Base-by-base conservation (phyloP, 2,797 vertebrate species). In the Channallabes apus region DNA sequence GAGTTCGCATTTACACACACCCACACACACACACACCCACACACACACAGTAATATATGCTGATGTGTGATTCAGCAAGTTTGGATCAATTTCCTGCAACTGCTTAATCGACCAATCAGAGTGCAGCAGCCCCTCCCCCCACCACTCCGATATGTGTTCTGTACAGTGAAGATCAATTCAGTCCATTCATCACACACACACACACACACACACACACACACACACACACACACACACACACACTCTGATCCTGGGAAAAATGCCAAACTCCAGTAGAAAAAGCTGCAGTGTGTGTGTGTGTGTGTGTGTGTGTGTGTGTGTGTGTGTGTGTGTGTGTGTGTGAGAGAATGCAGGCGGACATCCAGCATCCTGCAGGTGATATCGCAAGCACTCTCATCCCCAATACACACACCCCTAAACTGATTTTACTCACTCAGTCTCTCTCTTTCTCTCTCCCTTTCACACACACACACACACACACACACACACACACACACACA, bases 181-280 rank as follows among this genome's bases (percentile, higher is more conserved):
- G 41, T 22, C 38, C 85, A 86, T 86, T 86, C 85, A 82, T 86
- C 73, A 20, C 20, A 27, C 79, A 8, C 80, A 54, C 61, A 46
- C 68, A 76, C 56, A 38, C 27, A 1, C 32, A 24, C 80, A 67
- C n/a, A n/a, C n/a, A n/a, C n/a, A n/a, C n/a, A n/a, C n/a, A n/a
- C n/a, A n/a, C 38, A 65, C 83, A 80, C 64, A 46, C 80, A 68
- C 77, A 54, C 67, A 78, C 83, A 56, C 61, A 67, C 69, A 59
- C 73, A 85, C 32, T 2, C 35, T 35, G 35, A 2, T 35, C 35
- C 35, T 35, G 35, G 35, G 35, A 35, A 35, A 35, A 35, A 35
- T 35, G 35, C 35, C 35, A 35, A 35, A 35, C 35, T 35, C 35
- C 35, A 35, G 35, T 35, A 35, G 35, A 35, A 35, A 35, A 35